These are phyloP conservation scores for Onychostoma macrolepis DNA, from an alignment of 2,113 vertebrate genomes.

Conservation along the genomic window DNA sequence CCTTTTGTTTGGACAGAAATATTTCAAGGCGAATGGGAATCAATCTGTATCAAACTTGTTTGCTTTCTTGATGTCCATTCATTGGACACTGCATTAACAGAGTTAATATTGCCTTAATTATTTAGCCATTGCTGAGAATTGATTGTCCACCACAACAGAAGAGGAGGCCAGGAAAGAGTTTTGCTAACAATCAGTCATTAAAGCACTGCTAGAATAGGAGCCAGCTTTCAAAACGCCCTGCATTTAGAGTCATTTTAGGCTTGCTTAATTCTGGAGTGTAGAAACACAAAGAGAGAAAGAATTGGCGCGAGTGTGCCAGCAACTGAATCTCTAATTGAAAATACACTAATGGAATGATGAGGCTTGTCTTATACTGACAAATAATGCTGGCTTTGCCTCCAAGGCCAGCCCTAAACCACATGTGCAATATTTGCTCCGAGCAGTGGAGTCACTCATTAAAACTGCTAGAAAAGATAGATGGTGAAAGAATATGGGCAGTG, in stretches of 20 bases:
- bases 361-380: slow-evolving; percentile 32
- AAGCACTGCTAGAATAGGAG: slow-evolving; percentile 38
- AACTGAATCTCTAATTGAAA: slow-evolving; percentile 35
- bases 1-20: slow-evolving; percentile 49
- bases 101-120: slow-evolving; percentile 66
- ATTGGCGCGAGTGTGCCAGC: slow-evolving; percentile 1
- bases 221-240: slow-evolving; percentile 51
- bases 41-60: slow-evolving; percentile 53
- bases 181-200: slow-evolving; percentile 55
- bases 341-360: slow-evolving; percentile 12
- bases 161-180: slow-evolving; percentile 41
- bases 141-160: slow-evolving; percentile 56
- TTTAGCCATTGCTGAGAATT: slow-evolving; percentile 61
- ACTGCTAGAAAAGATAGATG: background rate
- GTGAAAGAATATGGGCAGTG: background rate
- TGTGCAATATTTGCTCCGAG: background rate
- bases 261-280: slow-evolving; percentile 41
- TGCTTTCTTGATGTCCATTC: slow-evolving; percentile 14
- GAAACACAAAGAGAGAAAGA: slow-evolving; percentile 14
- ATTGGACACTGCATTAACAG: slow-evolving; percentile 46
- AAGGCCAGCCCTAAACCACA: background rate
- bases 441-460: slow-evolving; percentile 7
- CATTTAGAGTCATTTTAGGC: slow-evolving; percentile 54
- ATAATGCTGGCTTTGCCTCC: slow-evolving; percentile 6
- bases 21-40: slow-evolving; percentile 45